Evolutionary conservation across 1,140 invertebrate genomes (phyloP).

Genomic region (Aricia agestis): DNA sequence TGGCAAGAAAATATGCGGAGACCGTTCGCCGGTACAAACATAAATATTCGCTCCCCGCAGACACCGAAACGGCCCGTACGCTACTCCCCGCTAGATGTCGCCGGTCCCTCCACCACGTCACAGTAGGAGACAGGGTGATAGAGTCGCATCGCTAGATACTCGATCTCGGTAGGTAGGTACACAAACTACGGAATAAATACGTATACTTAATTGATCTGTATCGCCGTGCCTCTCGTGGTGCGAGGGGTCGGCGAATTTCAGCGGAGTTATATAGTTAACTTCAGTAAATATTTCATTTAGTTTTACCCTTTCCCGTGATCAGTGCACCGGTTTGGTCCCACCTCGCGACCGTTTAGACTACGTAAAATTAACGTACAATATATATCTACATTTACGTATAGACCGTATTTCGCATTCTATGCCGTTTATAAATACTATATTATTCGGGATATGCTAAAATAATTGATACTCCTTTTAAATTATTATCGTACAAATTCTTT

Average conservation of each 20-base stretch:
- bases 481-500: constrained; percentile 22
- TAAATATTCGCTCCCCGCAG: constrained; percentile 37
- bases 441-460: constrained; percentile 63
- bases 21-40: constrained; percentile 29
- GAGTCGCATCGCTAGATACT: not conserved
- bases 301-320: constrained; percentile 51
- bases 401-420: constrained; percentile 65
- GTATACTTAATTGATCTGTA: not conserved
- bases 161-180: not conserved
- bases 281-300: constrained; percentile 46
- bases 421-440: constrained; percentile 60
- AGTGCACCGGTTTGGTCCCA: constrained; percentile 73
- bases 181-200: not conserved
- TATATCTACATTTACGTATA: constrained; percentile 59
- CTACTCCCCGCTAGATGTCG: not conserved
- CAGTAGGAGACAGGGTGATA: not conserved
- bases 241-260: not conserved
- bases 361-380: constrained; percentile 44
- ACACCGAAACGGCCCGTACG: constrained; percentile 55
- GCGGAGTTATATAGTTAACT: not conserved
- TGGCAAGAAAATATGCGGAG: constrained; percentile 28
- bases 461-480: constrained; percentile 49
- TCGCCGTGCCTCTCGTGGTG: not conserved
- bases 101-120: not conserved
- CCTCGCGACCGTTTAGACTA: constrained; percentile 43